Evolutionary conservation across 2,113 vertebrate genomes (phyloP).

Genomic region (Sciurus niger): DNA sequence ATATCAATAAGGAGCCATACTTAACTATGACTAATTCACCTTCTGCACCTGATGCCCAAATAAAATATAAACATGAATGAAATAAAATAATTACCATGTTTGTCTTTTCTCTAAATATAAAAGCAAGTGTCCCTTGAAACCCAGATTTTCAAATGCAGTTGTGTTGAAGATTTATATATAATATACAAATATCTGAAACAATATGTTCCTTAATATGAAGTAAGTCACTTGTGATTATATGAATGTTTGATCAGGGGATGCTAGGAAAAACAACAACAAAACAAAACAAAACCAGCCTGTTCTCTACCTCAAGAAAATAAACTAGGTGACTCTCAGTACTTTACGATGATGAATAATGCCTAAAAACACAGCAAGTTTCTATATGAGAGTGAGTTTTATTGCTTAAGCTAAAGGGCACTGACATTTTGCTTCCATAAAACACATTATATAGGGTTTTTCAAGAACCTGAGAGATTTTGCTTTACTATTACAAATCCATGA

Average conservation of each 20-base stretch:
- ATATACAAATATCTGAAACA: constrained; percentile 80
- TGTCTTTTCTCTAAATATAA: constrained; percentile 41
- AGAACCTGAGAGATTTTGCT: constrained; percentile 79
- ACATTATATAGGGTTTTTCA: constrained; percentile 81
- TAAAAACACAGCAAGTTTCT: constrained; percentile 85
- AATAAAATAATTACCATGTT: background rate
- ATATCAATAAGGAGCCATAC: background rate
- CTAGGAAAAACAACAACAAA: constrained; percentile 75
- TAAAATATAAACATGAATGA: background rate
- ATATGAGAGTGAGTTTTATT: constrained; percentile 86
- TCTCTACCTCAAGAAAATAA: constrained; percentile 83
- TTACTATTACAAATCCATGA: constrained; percentile 1
- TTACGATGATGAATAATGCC: constrained; percentile 86
- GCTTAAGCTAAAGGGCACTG: constrained; percentile 82
- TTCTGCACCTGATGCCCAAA: constrained; percentile 6
- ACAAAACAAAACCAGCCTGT: constrained; percentile 35
- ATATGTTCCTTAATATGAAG: constrained; percentile 74
- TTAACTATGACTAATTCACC: background rate
- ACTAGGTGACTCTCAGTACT: constrained; percentile 84
- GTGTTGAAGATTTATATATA: constrained; percentile 72
- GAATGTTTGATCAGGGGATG: constrained; percentile 85
- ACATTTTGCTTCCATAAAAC: constrained; percentile 85
- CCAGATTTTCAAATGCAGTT: constrained; percentile 41
- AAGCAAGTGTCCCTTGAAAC: background rate
- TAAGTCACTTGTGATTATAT: constrained; percentile 84